Conservation (phyloP, 1,140 invertebrate species). For the Drosophila prosaltans region DNA sequence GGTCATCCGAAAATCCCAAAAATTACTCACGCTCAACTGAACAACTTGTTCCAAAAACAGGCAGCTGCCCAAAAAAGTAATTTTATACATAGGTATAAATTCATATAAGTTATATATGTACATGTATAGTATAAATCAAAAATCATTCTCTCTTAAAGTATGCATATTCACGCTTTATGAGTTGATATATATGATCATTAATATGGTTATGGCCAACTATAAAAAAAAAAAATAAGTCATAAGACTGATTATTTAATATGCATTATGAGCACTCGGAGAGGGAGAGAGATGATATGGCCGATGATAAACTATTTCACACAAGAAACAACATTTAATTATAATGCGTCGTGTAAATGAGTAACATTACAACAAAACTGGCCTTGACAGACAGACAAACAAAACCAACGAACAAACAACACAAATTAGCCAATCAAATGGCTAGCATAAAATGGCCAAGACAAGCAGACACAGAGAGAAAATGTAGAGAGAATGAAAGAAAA, state of each 20-base stretch:
- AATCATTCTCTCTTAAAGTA: neutral
- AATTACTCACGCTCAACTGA: neutral
- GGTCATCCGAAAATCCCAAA: conserved; percentile 1
- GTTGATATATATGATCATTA: neutral
- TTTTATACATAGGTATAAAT: neutral
- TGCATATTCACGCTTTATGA: conserved; percentile 17
- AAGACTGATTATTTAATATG: conserved; percentile 21
- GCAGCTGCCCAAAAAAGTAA: neutral
- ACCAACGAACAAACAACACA: conserved; percentile 38
- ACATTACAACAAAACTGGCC: conserved; percentile 66
- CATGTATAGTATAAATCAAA: neutral
- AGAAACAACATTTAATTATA: conserved; percentile 57
- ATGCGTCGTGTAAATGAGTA: conserved; percentile 64
- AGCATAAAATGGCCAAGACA: neutral
- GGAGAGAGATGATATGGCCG: neutral
- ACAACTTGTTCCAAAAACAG: conserved; percentile 1
- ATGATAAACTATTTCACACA: conserved; percentile 57
- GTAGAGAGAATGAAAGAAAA: conserved; percentile 3
- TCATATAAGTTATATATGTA: neutral
- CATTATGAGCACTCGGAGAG: conserved; percentile 3
- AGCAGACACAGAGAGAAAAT: neutral
- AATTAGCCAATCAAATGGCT: conserved; percentile 71
- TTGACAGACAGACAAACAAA: conserved; percentile 35
- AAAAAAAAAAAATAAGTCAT: neutral
- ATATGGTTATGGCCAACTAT: conserved; percentile 13